Conservation (phyloP, 2,888 invertebrate species). For the Drosophila merina region DNA sequence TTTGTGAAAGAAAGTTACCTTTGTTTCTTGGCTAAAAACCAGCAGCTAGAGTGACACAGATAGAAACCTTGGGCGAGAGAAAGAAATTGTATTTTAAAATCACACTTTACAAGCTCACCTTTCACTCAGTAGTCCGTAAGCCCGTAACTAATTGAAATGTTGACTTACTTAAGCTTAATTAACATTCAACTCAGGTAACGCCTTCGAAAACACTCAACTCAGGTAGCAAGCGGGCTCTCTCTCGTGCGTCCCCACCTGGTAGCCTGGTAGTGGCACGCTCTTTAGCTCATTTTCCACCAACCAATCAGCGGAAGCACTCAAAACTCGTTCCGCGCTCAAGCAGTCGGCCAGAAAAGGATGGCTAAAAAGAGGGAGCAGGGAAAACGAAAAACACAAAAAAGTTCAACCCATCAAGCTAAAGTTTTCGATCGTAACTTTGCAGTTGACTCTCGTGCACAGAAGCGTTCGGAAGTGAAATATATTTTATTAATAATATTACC, state of each 20-base stretch:
- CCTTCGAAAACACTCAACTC: slow-evolving; percentile 55
- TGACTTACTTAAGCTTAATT: slow-evolving; percentile 60
- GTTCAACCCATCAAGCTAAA: slow-evolving; percentile 83
- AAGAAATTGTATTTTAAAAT: neutral
- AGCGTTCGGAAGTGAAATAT: slow-evolving; percentile 85
- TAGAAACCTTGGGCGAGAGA: slow-evolving; percentile 31
- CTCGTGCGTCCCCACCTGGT: slow-evolving; percentile 7
- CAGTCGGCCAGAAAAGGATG: slow-evolving; percentile 34
- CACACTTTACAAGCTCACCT: slow-evolving; percentile 12
- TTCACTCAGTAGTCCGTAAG: slow-evolving; percentile 28
- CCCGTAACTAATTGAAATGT: slow-evolving; percentile 34
- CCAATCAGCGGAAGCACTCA: slow-evolving; percentile 68
- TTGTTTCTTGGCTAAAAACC: slow-evolving; percentile 19
- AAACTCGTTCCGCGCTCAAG: slow-evolving; percentile 63
- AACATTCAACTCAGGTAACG: slow-evolving; percentile 62
- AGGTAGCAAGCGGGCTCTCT: slow-evolving; percentile 32
- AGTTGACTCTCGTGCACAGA: slow-evolving; percentile 85
- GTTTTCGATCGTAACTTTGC: slow-evolving; percentile 84
- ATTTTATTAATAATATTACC: slow-evolving; percentile 84
- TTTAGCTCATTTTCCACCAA: slow-evolving; percentile 30
- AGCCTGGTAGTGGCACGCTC: slow-evolving; percentile 5
- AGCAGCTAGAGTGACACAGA: slow-evolving; percentile 43
- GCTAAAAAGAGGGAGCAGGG: slow-evolving; percentile 29
- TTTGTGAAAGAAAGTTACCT: slow-evolving; percentile 63
- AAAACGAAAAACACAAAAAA: slow-evolving; percentile 34